These are phyloP conservation scores for Platysteira castanea DNA, from an alignment of 2,113 vertebrate species.

Conservation along the genomic window DNA sequence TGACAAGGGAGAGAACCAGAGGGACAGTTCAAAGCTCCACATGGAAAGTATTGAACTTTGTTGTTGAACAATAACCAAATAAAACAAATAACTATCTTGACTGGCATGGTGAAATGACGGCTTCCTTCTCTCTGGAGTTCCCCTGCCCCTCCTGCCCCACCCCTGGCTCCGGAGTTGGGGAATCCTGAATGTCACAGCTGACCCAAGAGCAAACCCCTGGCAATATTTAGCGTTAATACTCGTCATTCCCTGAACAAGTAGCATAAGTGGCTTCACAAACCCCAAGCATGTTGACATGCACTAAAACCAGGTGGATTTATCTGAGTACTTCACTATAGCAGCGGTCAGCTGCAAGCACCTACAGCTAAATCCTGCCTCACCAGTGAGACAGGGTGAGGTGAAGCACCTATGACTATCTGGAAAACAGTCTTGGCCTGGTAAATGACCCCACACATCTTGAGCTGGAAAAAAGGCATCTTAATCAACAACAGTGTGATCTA, in stretches of 20 bases:
- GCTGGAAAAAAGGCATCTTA: not conserved
- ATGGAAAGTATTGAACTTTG: conserved; percentile 68
- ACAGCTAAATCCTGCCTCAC: not conserved
- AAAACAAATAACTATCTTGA: conserved; percentile 69
- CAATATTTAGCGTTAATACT: not conserved
- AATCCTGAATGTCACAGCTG: not conserved
- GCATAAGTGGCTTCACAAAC: not conserved
- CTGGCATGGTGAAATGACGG: conserved; percentile 48
- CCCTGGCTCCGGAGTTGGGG: not conserved
- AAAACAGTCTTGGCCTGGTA: not conserved
- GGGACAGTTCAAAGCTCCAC: conserved; percentile 53
- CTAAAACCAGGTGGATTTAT: not conserved
- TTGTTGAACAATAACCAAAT: conserved; percentile 76
- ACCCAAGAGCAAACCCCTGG: not conserved
- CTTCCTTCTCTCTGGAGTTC: conserved; percentile 42
- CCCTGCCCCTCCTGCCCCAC: not conserved
- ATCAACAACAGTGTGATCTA: not conserved
- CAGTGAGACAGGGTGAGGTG: not conserved
- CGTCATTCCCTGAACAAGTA: not conserved
- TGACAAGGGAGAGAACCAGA: conserved; percentile 60
- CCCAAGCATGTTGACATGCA: not conserved
- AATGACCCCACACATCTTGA: not conserved
- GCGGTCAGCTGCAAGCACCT: not conserved
- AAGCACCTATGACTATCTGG: not conserved
- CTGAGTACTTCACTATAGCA: not conserved